A percentile compares a stretch with the other conserved stretches of the same genome.
Evolutionary conservation across 2,113 vertebrate genomes (phyloP).

Genomic region (human (Homo sapiens)): DNA sequence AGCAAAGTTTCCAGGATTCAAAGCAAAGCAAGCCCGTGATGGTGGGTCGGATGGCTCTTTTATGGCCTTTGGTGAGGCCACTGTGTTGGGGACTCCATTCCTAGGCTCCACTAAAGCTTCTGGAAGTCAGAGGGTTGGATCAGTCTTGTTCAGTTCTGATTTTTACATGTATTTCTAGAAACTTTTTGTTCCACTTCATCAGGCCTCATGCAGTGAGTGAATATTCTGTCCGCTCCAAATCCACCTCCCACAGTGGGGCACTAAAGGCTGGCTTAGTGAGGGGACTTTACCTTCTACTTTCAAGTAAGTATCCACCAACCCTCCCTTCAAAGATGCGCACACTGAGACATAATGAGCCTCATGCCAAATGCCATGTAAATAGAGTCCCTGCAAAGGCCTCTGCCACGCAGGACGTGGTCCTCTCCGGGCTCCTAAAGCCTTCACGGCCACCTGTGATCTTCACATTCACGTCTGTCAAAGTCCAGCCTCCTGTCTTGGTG

Average conservation of each 20-base stretch:
- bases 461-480: neutral
- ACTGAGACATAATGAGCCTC: neutral
- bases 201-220: neutral
- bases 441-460: neutral
- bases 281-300: neutral
- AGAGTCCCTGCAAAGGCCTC: too few species aligned
- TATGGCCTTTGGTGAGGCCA: rapidly evolving
- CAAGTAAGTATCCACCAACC: rapidly evolving
- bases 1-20: neutral
- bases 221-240: neutral
- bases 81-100: rapidly evolving
- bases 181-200: neutral
- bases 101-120: neutral
- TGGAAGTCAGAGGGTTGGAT: rapidly evolving
- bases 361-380: rapidly evolving
- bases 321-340: too few species aligned
- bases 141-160: neutral
- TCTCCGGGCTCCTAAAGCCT: neutral
- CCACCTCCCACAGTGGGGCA: neutral
- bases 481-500: neutral
- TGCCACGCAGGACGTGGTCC: neutral
- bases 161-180: neutral
- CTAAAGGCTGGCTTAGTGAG: too few species aligned
- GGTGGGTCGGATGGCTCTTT: neutral
- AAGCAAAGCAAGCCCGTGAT: rapidly evolving